Conservation (phyloP, 2,113 vertebrate species). For the Ariopsis seemanni region DNA sequence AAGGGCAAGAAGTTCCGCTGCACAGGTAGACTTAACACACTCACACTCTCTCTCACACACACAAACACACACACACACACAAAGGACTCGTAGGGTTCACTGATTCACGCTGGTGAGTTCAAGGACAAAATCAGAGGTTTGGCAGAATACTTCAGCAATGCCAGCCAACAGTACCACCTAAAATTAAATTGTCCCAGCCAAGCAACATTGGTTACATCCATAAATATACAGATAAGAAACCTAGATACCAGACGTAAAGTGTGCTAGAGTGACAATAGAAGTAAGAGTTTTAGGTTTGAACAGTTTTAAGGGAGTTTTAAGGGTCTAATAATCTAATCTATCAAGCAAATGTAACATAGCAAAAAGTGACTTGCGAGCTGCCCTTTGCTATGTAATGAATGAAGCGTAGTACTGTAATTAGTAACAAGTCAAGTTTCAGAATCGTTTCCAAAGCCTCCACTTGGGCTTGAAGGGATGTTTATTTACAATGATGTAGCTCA, state of each 20-base stretch:
- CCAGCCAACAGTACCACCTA: not conserved
- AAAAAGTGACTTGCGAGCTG: not conserved
- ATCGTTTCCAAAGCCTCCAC: not conserved
- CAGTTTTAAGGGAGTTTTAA: not conserved
- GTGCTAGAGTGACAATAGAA: not conserved
- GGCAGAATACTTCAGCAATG: not conserved
- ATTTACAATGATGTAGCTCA: not conserved
- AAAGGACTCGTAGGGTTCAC: not conserved
- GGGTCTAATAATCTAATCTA: not conserved
- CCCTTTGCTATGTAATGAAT: not conserved
- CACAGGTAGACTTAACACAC: slow-evolving; percentile 81
- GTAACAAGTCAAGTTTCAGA: not conserved
- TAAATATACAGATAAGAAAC: not conserved
- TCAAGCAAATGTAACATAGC: not conserved
- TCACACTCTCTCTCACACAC: not conserved
- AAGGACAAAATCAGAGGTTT: slow-evolving; percentile 17
- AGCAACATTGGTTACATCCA: not conserved
- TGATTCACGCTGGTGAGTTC: not conserved
- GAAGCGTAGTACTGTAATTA: not conserved
- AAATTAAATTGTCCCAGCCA: not conserved
- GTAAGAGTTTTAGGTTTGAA: not conserved
- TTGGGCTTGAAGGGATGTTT: not conserved
- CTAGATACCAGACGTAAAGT: not conserved
- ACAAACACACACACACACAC: slow-evolving; percentile 6
- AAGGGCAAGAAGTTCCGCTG: slow-evolving; percentile 99